Percentiles rank a stretch among this genome's conserved stretches.
phyloP scores from a whole-genome alignment of 2,888 invertebrate species.

The Monoplex corrugatus region DNA sequence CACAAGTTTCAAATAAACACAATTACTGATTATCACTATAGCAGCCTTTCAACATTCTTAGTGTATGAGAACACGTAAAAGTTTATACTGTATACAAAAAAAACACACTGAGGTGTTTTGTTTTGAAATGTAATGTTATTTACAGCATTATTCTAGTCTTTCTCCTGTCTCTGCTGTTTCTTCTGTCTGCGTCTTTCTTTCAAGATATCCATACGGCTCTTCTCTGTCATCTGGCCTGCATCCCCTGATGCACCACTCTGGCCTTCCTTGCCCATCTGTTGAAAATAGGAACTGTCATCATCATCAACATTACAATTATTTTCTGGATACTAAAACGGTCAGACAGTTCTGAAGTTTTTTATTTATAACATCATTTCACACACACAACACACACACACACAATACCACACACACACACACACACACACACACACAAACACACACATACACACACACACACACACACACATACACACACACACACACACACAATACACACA shows the following conservation, averaged over 20 bases:
- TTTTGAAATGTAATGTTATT: too few relatives aligned
- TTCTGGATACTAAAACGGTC: too few relatives aligned
- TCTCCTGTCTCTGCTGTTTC: conserved; percentile 35
- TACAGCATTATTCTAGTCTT: not conserved
- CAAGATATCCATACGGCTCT: conserved; percentile 45
- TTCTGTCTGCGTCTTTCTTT: conserved; percentile 43
- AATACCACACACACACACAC: not conserved
- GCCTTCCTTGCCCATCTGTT: not conserved
- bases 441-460: not conserved
- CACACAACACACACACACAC: not conserved
- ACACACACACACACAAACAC: not conserved
- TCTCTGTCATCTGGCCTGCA: not conserved
- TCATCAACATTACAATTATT: too few relatives aligned
- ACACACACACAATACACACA: not conserved
- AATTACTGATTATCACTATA: not conserved
- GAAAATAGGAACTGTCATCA: too few relatives aligned
- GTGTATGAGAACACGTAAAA: too few relatives aligned
- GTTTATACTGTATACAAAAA: too few relatives aligned
- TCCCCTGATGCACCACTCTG: not conserved
- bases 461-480: not conserved
- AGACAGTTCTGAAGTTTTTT: too few relatives aligned
- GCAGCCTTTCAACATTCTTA: not conserved
- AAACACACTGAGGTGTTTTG: too few relatives aligned
- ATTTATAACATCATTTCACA: too few relatives aligned
- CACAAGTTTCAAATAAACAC: too few relatives aligned